Base-by-base conservation (phyloP, 2,797 vertebrate species). In the Lepidocolaptes lacrymiger region DNA sequence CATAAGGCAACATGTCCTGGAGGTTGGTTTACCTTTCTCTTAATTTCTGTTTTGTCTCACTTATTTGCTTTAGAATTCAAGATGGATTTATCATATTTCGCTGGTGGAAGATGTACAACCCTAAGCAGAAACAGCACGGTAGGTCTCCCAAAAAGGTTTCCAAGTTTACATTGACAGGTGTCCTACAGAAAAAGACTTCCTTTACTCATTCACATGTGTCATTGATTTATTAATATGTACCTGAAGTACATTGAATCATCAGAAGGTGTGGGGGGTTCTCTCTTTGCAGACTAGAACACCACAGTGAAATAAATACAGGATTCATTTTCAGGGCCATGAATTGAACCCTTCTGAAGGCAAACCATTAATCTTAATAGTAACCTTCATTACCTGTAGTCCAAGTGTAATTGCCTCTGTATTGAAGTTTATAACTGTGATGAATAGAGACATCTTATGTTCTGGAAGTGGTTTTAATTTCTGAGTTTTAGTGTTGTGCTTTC, bases 41-140 rank as follows among this genome's bases (percentile, higher is more conserved):
- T 80, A 89, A 67, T 43, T 92, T 81, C 63, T 41, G 8, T 72
- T 92, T 89, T 93, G 64, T 95, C 41, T 88, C 18, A 89, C 95
- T 69, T 85, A 14, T 85, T 66, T 94, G 81, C 34, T 91, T 84
- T 96, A 99, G 99, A 98, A 99, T 99, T 97, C 99, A 99, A 94
- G 99, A 99, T 96, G 99, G 99, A 91, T 99, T 99, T 95, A 97
- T 99, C 96, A 99, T 99, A 98, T 99, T 99, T 98, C 99, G 99
- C 16, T 99, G 99, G 99, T 99, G 99, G 99, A 99, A 99, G 97
- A 99, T 99, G 98, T 99, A 99, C 95, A 99, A 99, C 97, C 99
- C 99, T 55, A 99, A 99, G 96, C 99, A 99, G 97, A 99, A 99
- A 81, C 99, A 99, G 91, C 99, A 99, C 9, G 99, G 99, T 99